Base-by-base conservation (phyloP, 2,797 vertebrate species). In the Dryobates pubescens region DNA sequence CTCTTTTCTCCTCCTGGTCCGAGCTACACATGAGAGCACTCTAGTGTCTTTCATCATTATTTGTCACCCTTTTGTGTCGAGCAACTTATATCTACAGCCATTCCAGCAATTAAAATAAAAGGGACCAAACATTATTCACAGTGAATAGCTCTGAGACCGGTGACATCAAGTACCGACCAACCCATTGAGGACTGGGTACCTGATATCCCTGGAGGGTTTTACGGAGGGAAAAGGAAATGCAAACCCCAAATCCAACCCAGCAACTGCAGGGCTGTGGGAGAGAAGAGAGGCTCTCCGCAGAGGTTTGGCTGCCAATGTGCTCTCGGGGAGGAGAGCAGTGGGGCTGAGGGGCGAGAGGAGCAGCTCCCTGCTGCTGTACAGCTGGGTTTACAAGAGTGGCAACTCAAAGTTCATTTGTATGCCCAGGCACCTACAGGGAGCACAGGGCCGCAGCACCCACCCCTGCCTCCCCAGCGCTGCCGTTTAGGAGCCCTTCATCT, bases 21-120 rank as follows among this genome's bases (percentile, higher is more conserved):
- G 96, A 98, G 97, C 97, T 97, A 97, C 97, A 98, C 97, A 98
- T 97, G 97, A 98, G 97, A 98, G 97, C 98, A 97, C 97, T 97
- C 96, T 97, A 97, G 97, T 97, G 97, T 97, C 97, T 98, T 98
- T 98, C 97, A 97, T 98, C 97, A 98, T 98, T 98, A 98, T 97
- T 98, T 98, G 97, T 98, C 97, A 97, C 97, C 96, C 97, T 97
- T 98, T 98, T 98, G 97, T 98, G 96, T 78, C 13, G 84, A 97
- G 96, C 97, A 98, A 98, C 97, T 98, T 98, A 98, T 98, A 98
- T 96, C 97, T 97, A 97, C 97, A 97, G 97, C 97, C 97, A 97
- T 97, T 97, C 96, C 91, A 97, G 97, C 97, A 98, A 98, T 98
- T 98, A 97, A 98, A 98, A 97, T 97, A 96, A 97, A 98, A 97